Base-by-base conservation (phyloP, 2,113 vertebrate species). In the Pedetes capensis region DNA sequence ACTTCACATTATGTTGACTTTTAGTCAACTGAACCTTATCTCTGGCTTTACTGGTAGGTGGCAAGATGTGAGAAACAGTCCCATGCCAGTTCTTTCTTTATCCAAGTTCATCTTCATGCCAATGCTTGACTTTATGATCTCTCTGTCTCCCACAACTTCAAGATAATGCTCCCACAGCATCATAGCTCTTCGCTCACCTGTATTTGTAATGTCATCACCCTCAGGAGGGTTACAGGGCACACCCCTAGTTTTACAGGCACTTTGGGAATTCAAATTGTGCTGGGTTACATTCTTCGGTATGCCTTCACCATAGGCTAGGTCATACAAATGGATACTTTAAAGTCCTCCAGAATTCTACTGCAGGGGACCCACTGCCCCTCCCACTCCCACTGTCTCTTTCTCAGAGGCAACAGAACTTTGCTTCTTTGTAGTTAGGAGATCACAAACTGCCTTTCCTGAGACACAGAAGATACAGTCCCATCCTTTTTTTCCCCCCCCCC, bases 281-380 rank as follows among this genome's bases (percentile, higher is more conserved):
- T 96, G 97, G 51, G 96, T 72, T 61, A 97, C 25, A 0, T 96
- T 97, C 22, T 98, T 97, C 91, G 97, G 95, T 72, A 95, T 94
- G 29, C 96, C 53, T 95, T 98, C 98, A 39, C 96, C 94, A 71
- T 89, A 95, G 87, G 96, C 96, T 76, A 97, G 94, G 25, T 98
- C 97, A 37, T 97, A 98, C 47, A 97, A 16, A 2, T 95, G 96
- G 57, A 98, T 96, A 97, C 94, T 98, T 98, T 85, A 98, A 97
- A 90, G 98, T 98, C n/a, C n/a, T 98, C 97, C 97, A 98, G 49
- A 98, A 93, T 13, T 98, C 97, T 96, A 97, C 97, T 91, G 96
- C 96, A 89, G 95, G 97, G 83, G 97, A 97, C 37, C 98, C 97
- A 93, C 95, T 97, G 49, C 97, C 96, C 7, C 98, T 98, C 68